Evolutionary conservation across 2,797 vertebrate genomes (phyloP).

Genomic region (Hoplostethus atlanticus): DNA sequence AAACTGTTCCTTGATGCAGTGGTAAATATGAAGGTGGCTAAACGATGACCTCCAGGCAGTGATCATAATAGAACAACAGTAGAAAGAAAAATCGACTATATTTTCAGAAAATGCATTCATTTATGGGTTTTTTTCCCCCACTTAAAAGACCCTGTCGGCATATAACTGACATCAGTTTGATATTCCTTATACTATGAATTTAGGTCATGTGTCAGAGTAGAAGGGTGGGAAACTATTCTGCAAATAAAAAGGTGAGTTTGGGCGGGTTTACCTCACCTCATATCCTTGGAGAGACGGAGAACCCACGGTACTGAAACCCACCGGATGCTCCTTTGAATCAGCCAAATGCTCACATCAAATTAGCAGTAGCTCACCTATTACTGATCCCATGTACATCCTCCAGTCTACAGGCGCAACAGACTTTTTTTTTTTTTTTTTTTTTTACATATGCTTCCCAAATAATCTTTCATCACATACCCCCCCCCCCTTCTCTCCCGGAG

Average conservation of each 20-base stretch:
- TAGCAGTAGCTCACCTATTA: constrained; percentile 12
- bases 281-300: too few relatives aligned
- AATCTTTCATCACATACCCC: too few relatives aligned
- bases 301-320: constrained; percentile 24
- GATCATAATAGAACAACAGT: too few relatives aligned
- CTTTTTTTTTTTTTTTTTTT: neutral
- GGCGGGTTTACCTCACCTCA: too few relatives aligned
- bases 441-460: too few relatives aligned
- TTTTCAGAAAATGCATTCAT: neutral
- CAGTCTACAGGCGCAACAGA: constrained; percentile 65
- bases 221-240: constrained; percentile 1
- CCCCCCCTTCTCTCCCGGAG: too few relatives aligned
- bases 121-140: neutral
- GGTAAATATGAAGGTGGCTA: too few relatives aligned
- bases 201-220: neutral
- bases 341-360: constrained; percentile 23
- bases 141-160: neutral
- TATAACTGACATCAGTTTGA: too few relatives aligned
- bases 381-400: constrained; percentile 28
- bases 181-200: constrained; percentile 21
- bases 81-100: neutral
- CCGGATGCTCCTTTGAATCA: constrained; percentile 18
- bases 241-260: neutral
- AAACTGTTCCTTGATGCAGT: too few relatives aligned
- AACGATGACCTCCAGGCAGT: neutral